Conservation (phyloP, 2,888 invertebrate genomes). For the Ennomos quercinarius region DNA sequence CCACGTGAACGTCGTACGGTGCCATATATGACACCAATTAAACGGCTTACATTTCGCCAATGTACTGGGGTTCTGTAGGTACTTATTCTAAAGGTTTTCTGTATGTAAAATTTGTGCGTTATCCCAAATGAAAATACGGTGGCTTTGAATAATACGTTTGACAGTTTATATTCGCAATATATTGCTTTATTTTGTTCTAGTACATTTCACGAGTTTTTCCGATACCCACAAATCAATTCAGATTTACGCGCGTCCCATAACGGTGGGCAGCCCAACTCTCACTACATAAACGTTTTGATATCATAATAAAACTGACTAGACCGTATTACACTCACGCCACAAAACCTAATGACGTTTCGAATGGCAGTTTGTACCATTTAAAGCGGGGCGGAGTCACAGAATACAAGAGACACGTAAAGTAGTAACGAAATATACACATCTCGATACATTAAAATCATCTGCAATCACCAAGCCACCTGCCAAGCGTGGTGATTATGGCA, state of each 20-base stretch:
- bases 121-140: too few species aligned
- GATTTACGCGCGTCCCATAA: constrained; percentile 22
- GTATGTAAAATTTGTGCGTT: too few species aligned
- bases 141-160: too few species aligned
- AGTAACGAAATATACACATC: too few species aligned
- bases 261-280: constrained; percentile 40
- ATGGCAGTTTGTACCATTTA: constrained; percentile 67
- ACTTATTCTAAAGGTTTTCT: too few species aligned
- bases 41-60: too few species aligned
- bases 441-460: too few species aligned
- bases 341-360: constrained; percentile 66
- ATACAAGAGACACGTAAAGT: not conserved
- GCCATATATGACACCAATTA: too few species aligned
- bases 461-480: too few species aligned
- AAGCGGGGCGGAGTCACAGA: constrained; percentile 44
- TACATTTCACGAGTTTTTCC: constrained; percentile 5
- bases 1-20: too few species aligned
- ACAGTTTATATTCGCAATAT: not conserved
- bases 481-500: too few species aligned
- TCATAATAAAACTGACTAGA: constrained; percentile 49
- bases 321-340: constrained; percentile 54
- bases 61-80: too few species aligned
- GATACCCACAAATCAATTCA: constrained; percentile 15
- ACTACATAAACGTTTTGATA: constrained; percentile 55
- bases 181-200: not conserved